Evolutionary conservation across 30 jellyfish, hydroid and myxozoan species (phyloP).

Genomic region (Hydractinia echinata): DNA sequence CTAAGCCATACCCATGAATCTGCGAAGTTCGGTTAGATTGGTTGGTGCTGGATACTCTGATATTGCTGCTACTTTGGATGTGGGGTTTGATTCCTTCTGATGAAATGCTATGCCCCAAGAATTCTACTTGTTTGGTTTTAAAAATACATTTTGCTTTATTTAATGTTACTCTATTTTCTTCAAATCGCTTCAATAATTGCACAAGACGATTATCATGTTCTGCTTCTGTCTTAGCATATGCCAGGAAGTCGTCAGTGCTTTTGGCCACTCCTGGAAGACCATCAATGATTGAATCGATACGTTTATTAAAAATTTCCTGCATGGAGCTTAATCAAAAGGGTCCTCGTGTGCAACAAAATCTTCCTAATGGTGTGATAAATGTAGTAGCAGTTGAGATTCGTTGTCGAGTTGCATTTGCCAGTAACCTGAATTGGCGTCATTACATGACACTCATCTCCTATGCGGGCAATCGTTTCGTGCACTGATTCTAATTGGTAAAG

Average conservation of each 20-base stretch:
- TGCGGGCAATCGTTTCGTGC: slow-evolving; percentile 32
- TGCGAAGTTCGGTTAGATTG: slow-evolving; percentile 29
- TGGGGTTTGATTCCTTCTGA: slow-evolving; percentile 33
- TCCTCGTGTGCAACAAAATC: slow-evolving; percentile 41
- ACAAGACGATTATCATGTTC: slow-evolving; percentile 38
- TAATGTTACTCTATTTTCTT: slow-evolving; percentile 26
- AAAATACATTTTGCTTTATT: slow-evolving; percentile 42
- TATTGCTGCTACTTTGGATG: slow-evolving; percentile 28
- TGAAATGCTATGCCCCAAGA: slow-evolving; percentile 37
- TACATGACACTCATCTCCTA: slow-evolving; percentile 25
- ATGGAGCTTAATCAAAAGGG: slow-evolving; percentile 43
- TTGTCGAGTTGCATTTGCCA: slow-evolving; percentile 51
- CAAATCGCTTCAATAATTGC: slow-evolving; percentile 17
- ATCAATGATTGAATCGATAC: slow-evolving; percentile 12
- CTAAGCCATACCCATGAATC: slow-evolving; percentile 49
- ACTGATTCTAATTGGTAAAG: slow-evolving; percentile 30
- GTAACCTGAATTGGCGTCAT: slow-evolving; percentile 60
- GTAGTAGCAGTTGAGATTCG: slow-evolving; percentile 40
- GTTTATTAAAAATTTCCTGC: slow-evolving; percentile 35
- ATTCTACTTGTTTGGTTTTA: slow-evolving; percentile 25
- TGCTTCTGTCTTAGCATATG: slow-evolving; percentile 4
- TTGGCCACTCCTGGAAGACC: slow-evolving; percentile 29
- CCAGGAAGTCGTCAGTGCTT: slow-evolving; percentile 32
- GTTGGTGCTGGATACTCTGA: slow-evolving; percentile 37
- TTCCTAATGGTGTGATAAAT: slow-evolving; percentile 55